Percentiles rank a stretch among this genome's conserved stretches.
phyloP scores from a whole-genome alignment of 2,888 invertebrate species.

The Hesperia comma region DNA sequence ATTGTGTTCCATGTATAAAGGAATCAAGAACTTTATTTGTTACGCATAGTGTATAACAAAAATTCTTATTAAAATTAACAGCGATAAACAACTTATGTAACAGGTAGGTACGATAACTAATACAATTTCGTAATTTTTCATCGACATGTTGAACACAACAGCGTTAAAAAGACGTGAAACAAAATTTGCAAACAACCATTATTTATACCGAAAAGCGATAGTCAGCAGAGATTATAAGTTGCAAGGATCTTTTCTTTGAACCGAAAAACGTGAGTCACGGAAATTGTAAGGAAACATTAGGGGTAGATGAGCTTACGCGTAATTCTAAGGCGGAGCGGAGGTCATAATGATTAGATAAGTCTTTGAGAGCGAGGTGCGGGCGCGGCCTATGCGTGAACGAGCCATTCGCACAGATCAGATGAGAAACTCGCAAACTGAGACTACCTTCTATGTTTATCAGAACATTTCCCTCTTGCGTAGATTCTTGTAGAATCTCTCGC shows the following conservation, averaged over 20 bases:
- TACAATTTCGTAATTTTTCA: background rate
- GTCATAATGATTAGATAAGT: background rate
- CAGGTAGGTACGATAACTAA: too few relatives aligned
- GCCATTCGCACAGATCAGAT: too few relatives aligned
- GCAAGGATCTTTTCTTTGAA: slow-evolving; percentile 6
- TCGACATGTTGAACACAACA: background rate
- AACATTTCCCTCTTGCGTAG: too few relatives aligned
- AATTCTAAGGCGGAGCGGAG: slow-evolving; percentile 5
- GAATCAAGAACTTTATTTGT: too few relatives aligned
- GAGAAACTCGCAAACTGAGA: too few relatives aligned
- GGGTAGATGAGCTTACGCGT: slow-evolving; percentile 9
- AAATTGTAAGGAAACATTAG: slow-evolving; percentile 25
- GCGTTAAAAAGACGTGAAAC: background rate
- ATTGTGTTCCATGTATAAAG: too few relatives aligned
- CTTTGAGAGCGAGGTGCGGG: background rate
- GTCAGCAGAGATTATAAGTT: background rate
- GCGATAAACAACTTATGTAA: too few relatives aligned
- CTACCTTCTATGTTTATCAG: too few relatives aligned
- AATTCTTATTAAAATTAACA: too few relatives aligned
- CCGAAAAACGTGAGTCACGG: slow-evolving; percentile 4
- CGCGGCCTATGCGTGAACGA: too few relatives aligned
- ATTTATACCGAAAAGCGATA: background rate
- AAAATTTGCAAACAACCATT: slow-evolving; percentile 4
- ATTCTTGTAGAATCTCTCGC: too few relatives aligned
- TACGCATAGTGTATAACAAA: too few relatives aligned